A percentile compares a stretch with the other conserved stretches of the same genome.
phyloP scores from a whole-genome alignment of 1,140 invertebrate genomes.

The Drosophila santomea region DNA sequence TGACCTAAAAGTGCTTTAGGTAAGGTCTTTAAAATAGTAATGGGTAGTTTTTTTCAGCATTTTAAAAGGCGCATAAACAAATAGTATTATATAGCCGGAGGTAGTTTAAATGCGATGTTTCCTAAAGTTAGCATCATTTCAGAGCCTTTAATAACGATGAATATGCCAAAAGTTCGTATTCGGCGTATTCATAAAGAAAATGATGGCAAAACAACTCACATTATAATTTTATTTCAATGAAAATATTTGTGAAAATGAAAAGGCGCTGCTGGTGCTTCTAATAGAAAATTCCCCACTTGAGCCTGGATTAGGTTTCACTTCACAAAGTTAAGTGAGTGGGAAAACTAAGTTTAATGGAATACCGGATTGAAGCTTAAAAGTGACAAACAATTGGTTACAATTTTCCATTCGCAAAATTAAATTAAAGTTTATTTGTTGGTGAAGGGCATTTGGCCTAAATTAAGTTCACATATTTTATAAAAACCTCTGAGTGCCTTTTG shows the following conservation, averaged over 20 bases:
- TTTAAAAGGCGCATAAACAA: background rate
- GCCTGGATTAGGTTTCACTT: conserved; percentile 7
- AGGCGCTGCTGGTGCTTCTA: background rate
- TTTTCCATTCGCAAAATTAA: background rate
- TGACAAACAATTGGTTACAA: conserved; percentile 2
- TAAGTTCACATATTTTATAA: background rate
- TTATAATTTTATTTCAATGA: conserved; percentile 2
- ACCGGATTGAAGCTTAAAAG: conserved; percentile 9
- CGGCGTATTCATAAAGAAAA: background rate
- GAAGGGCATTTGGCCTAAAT: background rate
- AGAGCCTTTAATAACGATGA: too few species aligned
- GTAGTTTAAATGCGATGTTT: too few species aligned
- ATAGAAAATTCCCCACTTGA: conserved; percentile 8
- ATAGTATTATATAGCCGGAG: background rate
- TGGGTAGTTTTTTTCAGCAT: background rate
- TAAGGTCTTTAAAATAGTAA: conserved; percentile 2
- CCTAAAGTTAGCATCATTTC: too few species aligned
- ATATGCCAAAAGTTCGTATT: background rate
- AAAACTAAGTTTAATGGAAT: conserved; percentile 10
- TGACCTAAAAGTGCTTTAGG: background rate
- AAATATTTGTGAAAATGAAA: conserved; percentile 7
- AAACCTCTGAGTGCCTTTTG: background rate
- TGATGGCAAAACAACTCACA: background rate
- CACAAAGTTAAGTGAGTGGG: background rate
- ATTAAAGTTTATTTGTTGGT: conserved; percentile 2